Evolutionary conservation across 2,113 vertebrate genomes (phyloP).

Genomic region (Rattus norvegicus): DNA sequence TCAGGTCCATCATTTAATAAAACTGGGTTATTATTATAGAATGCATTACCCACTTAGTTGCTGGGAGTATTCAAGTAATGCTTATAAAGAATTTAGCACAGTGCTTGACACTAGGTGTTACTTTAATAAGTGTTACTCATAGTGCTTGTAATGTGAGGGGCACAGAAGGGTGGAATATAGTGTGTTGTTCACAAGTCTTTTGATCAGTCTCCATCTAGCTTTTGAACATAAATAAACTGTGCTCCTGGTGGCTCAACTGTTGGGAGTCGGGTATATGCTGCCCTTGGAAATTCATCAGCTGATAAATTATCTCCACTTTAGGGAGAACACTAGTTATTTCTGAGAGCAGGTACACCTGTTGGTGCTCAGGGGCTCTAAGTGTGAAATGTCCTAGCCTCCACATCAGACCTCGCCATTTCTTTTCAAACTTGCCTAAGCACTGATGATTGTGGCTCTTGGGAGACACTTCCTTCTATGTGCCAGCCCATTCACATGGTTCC

Average conservation of each 20-base stretch:
- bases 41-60: background rate
- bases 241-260: background rate
- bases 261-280: background rate
- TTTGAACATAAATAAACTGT: background rate
- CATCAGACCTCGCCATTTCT: background rate
- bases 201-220: background rate
- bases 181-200: background rate
- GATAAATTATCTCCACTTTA: background rate
- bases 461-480: background rate
- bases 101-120: background rate
- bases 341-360: background rate
- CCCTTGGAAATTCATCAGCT: background rate
- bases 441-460: background rate
- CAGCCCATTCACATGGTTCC: too few species aligned
- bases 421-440: background rate
- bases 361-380: background rate
- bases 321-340: background rate
- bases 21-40: conserved; percentile 40
- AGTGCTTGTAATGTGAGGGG: too few species aligned
- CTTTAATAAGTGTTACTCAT: background rate
- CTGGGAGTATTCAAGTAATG: background rate
- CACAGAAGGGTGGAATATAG: background rate
- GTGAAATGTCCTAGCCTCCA: background rate
- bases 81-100: background rate
- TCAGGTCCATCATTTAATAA: conserved; percentile 33